phyloP scores from a whole-genome alignment of 2,888 invertebrate genomes.

The Gasteruption jaculator region DNA sequence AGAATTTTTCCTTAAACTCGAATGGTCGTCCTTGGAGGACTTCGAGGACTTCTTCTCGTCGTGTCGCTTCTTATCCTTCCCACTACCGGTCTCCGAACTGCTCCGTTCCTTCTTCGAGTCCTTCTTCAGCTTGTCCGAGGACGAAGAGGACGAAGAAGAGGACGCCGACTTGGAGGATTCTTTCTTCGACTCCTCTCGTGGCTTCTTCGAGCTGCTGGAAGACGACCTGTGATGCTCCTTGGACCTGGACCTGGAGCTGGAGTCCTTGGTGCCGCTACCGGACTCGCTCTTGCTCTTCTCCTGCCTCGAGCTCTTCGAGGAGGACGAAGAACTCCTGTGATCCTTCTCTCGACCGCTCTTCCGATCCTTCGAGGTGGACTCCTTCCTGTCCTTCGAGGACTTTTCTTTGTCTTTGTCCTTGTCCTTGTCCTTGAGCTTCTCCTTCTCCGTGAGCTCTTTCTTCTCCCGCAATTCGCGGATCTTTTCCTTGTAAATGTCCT shows the following conservation, averaged over 20 bases:
- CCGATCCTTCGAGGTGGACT: constrained; percentile 35
- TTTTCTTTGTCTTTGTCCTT: constrained; percentile 36
- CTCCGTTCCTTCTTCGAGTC: constrained; percentile 24
- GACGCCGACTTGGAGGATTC: too few relatives aligned
- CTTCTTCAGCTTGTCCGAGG: constrained; percentile 19
- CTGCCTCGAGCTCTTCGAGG: constrained; percentile 35
- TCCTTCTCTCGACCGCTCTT: constrained; percentile 39
- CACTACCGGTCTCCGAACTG: constrained; percentile 12
- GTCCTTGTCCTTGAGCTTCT: constrained; percentile 41
- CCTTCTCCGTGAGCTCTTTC: constrained; percentile 48
- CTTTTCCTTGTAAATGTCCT: constrained; percentile 49
- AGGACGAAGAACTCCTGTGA: constrained; percentile 32
- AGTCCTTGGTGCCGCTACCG: too few relatives aligned
- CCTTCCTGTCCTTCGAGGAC: constrained; percentile 39
- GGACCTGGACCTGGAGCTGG: too few relatives aligned
- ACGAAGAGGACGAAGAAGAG: too few relatives aligned
- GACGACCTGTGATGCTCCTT: too few relatives aligned
- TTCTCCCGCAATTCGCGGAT: constrained; percentile 48
- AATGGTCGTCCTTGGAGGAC: constrained; percentile 69
- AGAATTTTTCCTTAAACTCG: constrained; percentile 62
- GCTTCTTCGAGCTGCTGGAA: too few relatives aligned
- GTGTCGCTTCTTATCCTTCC: constrained; percentile 42
- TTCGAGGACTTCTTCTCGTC: constrained; percentile 46
- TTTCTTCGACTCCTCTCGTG: too few relatives aligned
- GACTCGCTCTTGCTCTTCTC: too few relatives aligned